phyloP scores from a whole-genome alignment of 1,140 invertebrate genomes.

The Sitophilus oryzae region DNA sequence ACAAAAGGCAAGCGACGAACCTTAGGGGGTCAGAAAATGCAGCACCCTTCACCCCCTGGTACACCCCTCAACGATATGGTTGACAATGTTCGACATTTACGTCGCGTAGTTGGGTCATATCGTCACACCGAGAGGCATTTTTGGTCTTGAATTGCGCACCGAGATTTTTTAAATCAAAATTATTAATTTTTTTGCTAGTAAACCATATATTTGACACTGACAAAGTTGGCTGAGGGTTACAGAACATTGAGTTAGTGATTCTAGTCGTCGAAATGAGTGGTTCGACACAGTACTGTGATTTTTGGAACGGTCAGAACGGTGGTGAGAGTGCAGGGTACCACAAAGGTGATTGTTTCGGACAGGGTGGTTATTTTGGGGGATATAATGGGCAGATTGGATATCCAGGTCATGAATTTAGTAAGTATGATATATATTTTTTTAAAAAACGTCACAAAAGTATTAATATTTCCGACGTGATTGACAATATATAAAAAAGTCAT shows the following conservation, averaged over 20 bases:
- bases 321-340: background rate
- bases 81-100: conserved; percentile 45
- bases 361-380: conserved; percentile 1
- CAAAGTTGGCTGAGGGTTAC: too few relatives aligned
- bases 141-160: too few relatives aligned
- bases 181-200: too few relatives aligned
- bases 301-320: conserved; percentile 14
- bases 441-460: too few relatives aligned
- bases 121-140: too few relatives aligned
- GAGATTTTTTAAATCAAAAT: too few relatives aligned
- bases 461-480: too few relatives aligned
- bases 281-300: conserved; percentile 26
- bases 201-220: too few relatives aligned
- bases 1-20: conserved; percentile 43
- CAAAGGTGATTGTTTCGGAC: background rate
- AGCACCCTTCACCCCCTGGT: conserved; percentile 34
- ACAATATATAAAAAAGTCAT: too few relatives aligned
- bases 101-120: conserved; percentile 34
- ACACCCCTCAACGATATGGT: conserved; percentile 33
- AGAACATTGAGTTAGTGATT: background rate
- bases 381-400: conserved; percentile 1
- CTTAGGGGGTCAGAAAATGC: conserved; percentile 40
- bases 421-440: too few relatives aligned
- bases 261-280: conserved; percentile 23
- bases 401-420: background rate